phyloP scores from a whole-genome alignment of 1,140 invertebrate genomes.

The honey bee (Apis mellifera) region DNA sequence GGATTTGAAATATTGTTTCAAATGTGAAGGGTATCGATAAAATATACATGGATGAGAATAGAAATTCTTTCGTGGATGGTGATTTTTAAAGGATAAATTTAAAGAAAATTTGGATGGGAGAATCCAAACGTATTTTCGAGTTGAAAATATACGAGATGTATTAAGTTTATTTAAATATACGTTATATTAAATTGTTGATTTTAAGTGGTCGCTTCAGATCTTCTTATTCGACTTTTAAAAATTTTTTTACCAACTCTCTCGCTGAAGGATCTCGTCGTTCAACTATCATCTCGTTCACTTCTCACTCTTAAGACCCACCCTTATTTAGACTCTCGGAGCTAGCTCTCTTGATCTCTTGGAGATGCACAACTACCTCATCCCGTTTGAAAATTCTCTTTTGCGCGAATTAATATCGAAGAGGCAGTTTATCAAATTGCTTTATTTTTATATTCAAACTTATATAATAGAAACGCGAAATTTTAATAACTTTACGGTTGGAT shows the following conservation, averaged over 20 bases:
- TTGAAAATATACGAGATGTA: background rate
- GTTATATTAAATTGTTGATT: background rate
- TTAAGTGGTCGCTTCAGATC: background rate
- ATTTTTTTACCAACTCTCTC: background rate
- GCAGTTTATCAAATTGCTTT: too few relatives aligned
- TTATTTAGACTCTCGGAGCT: background rate
- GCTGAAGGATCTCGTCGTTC: background rate
- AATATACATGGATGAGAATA: too few relatives aligned
- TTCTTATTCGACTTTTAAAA: background rate
- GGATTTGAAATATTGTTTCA: too few relatives aligned
- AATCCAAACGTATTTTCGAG: background rate
- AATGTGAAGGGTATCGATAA: too few relatives aligned
- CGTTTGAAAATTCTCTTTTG: background rate
- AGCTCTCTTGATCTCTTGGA: background rate
- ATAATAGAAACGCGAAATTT: background rate
- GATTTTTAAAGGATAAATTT: too few relatives aligned
- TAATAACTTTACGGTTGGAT: background rate
- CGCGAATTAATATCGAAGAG: background rate
- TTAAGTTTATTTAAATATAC: background rate
- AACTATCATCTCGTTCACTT: background rate
- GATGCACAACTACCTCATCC: background rate
- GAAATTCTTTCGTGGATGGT: too few relatives aligned
- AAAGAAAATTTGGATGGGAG: background rate
- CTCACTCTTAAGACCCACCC: background rate
- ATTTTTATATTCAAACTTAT: too few relatives aligned